Base-by-base conservation (phyloP, 2,888 invertebrate genomes). In the Campoplex nolae region DNA sequence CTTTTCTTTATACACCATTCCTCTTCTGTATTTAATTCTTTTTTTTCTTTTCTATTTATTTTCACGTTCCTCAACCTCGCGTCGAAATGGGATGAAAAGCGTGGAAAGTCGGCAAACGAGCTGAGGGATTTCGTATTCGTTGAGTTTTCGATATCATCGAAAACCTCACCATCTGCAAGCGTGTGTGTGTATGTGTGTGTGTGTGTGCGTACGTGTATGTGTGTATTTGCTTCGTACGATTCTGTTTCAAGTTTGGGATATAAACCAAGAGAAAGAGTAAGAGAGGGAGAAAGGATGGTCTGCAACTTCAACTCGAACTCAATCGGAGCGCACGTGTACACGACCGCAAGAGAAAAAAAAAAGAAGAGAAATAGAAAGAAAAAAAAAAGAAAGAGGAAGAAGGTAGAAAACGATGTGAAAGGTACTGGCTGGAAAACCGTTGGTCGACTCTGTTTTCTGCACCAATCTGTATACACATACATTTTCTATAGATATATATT, bases 251-350 rank as follows among this genome's bases (percentile, higher is more conserved):
- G 71, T 73, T 62, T 58, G 35, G 67, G 67, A 82, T 75, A 82
- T 74, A 71, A 62, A 73, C 68, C 42, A 28, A 70, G 70, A 74
- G 38, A 58, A 18, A 74, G 35, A 74, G 77, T 16, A 42, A 67
- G 48, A 67, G 48, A 67, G 45, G 67, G 32, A 58, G 56, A 23
- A 45, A 28, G 65, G 48, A 51, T 42, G 65, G 73, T 75, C 79
- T 70, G 81, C 84, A 88, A 86, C 87, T 89, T 85, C 83, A 75
- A 88, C 88, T 85, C 80, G 82, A 84, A 88, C 87, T 87, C 84
- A 81, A 87, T 78, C 68, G 82, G 23, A 65, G 78, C 68, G 75
- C 80, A 74, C 84, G 74, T 74, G 83, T 58, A 70, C 77, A 68
- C 77, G 86, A 76, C 76, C 73, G n/a, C 70, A 73, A 73, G 56